Percentiles rank a stretch among this genome's conserved stretches.
These are phyloP conservation scores for Orcinus orca DNA, from an alignment of 2,113 vertebrate species.

Conservation along the genomic window DNA sequence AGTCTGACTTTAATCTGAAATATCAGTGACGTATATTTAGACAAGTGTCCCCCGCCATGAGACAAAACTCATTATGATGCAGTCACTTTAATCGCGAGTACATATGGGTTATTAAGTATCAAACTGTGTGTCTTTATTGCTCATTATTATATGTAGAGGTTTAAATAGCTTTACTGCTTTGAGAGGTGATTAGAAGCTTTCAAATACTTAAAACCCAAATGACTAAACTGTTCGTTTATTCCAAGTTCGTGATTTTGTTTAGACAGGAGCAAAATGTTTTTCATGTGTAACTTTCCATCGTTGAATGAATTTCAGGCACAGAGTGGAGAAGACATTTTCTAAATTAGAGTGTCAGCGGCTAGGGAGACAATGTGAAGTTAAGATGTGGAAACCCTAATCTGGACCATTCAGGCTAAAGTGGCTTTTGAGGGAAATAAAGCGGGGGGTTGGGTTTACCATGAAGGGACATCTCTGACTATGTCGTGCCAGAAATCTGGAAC, in stretches of 20 bases:
- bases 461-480: background rate
- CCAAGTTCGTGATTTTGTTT: constrained; percentile 58
- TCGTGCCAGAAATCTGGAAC: background rate
- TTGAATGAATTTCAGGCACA: constrained; percentile 35
- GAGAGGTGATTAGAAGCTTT: constrained; percentile 62
- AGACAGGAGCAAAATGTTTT: constrained; percentile 60
- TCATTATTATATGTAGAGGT: constrained; percentile 72
- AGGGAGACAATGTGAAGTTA: background rate
- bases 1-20: constrained; percentile 57
- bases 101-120: constrained; percentile 75
- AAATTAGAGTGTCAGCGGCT: background rate
- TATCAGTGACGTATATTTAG: constrained; percentile 59
- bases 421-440: background rate
- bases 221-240: constrained; percentile 59
- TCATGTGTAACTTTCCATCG: constrained; percentile 46
- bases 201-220: constrained; percentile 63
- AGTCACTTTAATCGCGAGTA: constrained; percentile 62
- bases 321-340: background rate
- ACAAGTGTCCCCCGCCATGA: constrained; percentile 49
- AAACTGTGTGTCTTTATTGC: constrained; percentile 76
- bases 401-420: background rate
- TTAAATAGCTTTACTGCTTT: constrained; percentile 65
- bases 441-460: background rate
- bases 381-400: background rate
- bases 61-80: constrained; percentile 73